Conservation (phyloP, 37 sponge, comb jelly and placozoan genomes). For the Hexactinellida sp. region DNA sequence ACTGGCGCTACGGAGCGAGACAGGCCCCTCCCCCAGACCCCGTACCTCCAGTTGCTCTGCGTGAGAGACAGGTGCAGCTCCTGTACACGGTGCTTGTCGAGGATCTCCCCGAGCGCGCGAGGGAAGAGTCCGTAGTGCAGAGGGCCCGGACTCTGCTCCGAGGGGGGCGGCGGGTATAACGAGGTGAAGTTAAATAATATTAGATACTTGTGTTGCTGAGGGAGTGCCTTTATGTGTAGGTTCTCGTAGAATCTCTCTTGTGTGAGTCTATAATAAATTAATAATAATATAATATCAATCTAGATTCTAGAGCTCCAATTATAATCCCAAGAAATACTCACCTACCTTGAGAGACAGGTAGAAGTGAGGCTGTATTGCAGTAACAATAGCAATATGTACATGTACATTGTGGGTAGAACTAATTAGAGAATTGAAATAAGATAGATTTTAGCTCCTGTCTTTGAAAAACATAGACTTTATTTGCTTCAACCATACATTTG, state of each 20-base stretch:
- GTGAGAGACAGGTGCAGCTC: constrained; percentile 89
- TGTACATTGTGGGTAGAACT: neutral
- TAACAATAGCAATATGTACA: neutral
- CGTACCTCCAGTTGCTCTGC: constrained; percentile 75
- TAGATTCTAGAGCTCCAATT: no score
- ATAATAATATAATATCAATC: no score
- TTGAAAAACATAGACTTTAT: no score
- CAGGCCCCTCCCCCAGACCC: constrained; percentile 68
- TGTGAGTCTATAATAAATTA: neutral
- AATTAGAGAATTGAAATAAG: neutral
- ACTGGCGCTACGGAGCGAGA: constrained; percentile 62
- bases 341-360: neutral
- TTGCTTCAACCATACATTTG: no score
- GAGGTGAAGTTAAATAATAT: neutral
- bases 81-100: constrained; percentile 61
- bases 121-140: constrained; percentile 85
- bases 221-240: neutral
- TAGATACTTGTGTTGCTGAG: neutral
- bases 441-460: no score
- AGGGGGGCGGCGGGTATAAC: neutral
- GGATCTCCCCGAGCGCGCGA: constrained; percentile 68
- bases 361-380: neutral
- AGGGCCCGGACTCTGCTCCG: neutral
- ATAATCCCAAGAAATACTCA: neutral
- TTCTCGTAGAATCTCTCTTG: neutral